Conservation (phyloP, 2,113 vertebrate genomes). For the Perca schrenkii region DNA sequence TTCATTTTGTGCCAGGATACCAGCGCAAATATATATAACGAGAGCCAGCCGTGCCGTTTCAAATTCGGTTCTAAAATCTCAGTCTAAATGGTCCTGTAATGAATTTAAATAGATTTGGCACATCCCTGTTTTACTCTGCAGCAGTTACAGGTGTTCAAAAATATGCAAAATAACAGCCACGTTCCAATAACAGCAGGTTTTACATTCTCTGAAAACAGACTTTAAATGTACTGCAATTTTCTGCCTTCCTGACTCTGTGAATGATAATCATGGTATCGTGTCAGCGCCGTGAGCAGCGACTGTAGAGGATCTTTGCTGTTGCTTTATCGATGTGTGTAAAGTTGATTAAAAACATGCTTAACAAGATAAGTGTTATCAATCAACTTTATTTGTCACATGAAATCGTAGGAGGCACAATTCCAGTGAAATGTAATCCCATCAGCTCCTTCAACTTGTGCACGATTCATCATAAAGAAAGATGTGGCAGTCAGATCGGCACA, state of each 20-base stretch:
- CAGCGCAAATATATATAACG: no score
- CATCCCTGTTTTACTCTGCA: not conserved
- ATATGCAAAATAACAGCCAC: constrained; percentile 8
- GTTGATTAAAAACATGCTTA: not conserved
- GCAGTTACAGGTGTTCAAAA: constrained; percentile 28
- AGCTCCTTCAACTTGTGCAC: no score
- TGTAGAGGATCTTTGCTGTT: not conserved
- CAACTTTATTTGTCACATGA: no score
- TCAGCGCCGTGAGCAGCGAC: not conserved
- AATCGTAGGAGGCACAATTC: no score
- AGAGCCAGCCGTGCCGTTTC: not conserved
- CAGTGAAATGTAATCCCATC: no score
- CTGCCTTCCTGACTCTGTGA: not conserved
- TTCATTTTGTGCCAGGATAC: not conserved
- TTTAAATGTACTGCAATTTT: not conserved
- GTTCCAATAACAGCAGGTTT: not conserved
- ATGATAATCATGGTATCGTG: not conserved
- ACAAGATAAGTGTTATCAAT: not conserved
- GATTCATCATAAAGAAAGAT: no score
- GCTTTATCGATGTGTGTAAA: not conserved
- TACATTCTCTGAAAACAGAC: constrained; percentile 3
- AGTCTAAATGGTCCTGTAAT: constrained; percentile 2
- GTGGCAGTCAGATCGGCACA: no score
- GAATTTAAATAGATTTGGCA: constrained; percentile 22
- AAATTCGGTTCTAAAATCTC: not conserved